These are phyloP conservation scores for Drosophila imparisetae DNA, from an alignment of 2,888 invertebrate species.

Conservation along the genomic window DNA sequence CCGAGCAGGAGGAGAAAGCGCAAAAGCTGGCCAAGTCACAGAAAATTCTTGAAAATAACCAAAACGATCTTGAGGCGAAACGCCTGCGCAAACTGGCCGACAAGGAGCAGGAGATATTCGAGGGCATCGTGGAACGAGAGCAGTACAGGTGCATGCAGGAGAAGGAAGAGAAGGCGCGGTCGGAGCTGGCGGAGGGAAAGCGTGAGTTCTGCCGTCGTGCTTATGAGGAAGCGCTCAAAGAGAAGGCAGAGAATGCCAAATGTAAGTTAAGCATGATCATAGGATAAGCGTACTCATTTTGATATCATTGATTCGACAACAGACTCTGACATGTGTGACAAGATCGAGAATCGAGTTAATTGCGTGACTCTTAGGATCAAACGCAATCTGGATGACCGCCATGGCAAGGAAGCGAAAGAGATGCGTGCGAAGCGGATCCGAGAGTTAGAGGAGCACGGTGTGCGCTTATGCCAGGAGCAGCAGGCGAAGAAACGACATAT, in stretches of 20 bases:
- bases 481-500: conserved; percentile 11
- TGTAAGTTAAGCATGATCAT: conserved; percentile 40
- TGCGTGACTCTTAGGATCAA: conserved; percentile 44
- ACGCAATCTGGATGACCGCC: conserved; percentile 33
- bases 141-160: conserved; percentile 31
- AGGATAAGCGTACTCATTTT: too few species aligned
- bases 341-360: conserved; percentile 59
- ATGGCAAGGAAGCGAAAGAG: conserved; percentile 21
- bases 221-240: conserved; percentile 43
- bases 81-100: conserved; percentile 20
- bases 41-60: conserved; percentile 24
- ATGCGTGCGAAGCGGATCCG: conserved; percentile 9
- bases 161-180: conserved; percentile 35
- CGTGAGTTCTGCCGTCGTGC: conserved; percentile 49
- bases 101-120: conserved; percentile 26
- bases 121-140: conserved; percentile 48
- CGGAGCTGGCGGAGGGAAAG: conserved; percentile 25
- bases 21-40: conserved; percentile 42
- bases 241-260: conserved; percentile 39
- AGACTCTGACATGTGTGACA: conserved; percentile 58
- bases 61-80: conserved; percentile 53
- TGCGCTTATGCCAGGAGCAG: conserved; percentile 21
- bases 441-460: conserved; percentile 17
- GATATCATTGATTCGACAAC: neutral
- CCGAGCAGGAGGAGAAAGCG: conserved; percentile 49